Evolutionary conservation across 1,140 invertebrate species (phyloP).

Genomic region (Mya arenaria): DNA sequence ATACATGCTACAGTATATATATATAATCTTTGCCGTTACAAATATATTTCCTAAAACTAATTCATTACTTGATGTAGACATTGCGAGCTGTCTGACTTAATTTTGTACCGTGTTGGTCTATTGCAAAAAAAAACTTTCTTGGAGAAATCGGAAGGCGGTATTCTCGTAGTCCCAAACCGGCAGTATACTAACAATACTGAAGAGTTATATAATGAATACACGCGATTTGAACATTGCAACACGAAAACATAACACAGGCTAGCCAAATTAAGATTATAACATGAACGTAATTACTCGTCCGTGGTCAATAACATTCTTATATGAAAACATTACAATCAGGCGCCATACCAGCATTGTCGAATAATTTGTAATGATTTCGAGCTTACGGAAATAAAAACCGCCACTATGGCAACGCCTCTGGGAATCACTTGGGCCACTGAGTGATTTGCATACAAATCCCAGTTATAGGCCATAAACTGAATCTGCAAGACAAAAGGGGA

Average conservation of each 20-base stretch:
- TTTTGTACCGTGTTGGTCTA: not conserved
- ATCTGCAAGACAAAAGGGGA: constrained; percentile 69
- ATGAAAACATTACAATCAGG: too few species aligned
- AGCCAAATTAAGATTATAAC: too few species aligned
- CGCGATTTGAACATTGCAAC: not conserved
- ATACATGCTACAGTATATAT: too few species aligned
- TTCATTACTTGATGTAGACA: too few species aligned
- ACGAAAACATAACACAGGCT: not conserved
- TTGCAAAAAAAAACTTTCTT: not conserved
- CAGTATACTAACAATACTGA: not conserved
- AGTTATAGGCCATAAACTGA: constrained; percentile 72
- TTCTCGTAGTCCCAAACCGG: constrained; percentile 16
- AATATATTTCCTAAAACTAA: too few species aligned
- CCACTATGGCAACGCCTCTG: constrained; percentile 64
- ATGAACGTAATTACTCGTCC: too few species aligned
- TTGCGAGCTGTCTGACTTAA: too few species aligned
- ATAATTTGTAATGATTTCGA: too few species aligned
- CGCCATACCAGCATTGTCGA: too few species aligned
- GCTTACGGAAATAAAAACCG: constrained; percentile 60
- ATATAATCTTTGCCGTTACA: too few species aligned
- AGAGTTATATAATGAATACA: not conserved
- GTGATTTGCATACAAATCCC: constrained; percentile 66
- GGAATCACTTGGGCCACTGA: constrained; percentile 56
- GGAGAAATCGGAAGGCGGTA: constrained; percentile 20
- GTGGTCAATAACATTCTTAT: too few species aligned